Conservation (phyloP, 2,113 vertebrate genomes). For the Microcebus jonahi region DNA sequence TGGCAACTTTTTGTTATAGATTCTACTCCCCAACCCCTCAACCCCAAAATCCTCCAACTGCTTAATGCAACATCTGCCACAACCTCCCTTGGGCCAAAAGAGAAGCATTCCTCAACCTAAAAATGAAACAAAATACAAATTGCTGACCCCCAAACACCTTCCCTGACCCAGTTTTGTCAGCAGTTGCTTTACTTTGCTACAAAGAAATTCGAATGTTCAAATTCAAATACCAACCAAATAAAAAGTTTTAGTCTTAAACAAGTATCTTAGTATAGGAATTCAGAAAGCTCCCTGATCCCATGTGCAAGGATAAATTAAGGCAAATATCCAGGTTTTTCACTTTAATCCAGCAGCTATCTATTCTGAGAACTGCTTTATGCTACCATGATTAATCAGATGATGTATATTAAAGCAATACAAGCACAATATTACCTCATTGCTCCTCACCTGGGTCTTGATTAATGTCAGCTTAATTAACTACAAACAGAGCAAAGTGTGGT, state of each 20-base stretch:
- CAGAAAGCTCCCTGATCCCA: not conserved
- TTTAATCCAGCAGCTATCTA: not conserved
- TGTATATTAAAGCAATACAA: slow-evolving; percentile 3
- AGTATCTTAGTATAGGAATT: not conserved
- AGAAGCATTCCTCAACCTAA: slow-evolving; percentile 18
- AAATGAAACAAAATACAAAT: slow-evolving; percentile 66
- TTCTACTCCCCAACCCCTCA: not conserved
- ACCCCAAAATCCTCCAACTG: not conserved
- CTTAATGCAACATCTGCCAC: slow-evolving; percentile 31
- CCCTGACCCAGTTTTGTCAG: not conserved
- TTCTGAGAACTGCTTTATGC: not conserved
- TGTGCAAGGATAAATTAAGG: not conserved
- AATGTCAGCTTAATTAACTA: slow-evolving; percentile 49
- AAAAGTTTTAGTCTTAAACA: slow-evolving; percentile 35
- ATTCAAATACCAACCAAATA: slow-evolving; percentile 49
- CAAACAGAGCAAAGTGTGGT: not conserved
- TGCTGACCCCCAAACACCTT: not conserved
- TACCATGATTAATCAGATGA: not conserved
- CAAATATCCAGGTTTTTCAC: not conserved
- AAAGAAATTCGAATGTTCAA: slow-evolving; percentile 64
- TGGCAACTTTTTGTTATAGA: slow-evolving; percentile 25
- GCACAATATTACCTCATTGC: not conserved
- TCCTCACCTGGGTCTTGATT: slow-evolving; percentile 48
- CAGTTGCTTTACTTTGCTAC: slow-evolving; percentile 51
- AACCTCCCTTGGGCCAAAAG: not conserved